Base-by-base conservation (phyloP, 2,888 invertebrate genomes). In the Endotricha flammealis region DNA sequence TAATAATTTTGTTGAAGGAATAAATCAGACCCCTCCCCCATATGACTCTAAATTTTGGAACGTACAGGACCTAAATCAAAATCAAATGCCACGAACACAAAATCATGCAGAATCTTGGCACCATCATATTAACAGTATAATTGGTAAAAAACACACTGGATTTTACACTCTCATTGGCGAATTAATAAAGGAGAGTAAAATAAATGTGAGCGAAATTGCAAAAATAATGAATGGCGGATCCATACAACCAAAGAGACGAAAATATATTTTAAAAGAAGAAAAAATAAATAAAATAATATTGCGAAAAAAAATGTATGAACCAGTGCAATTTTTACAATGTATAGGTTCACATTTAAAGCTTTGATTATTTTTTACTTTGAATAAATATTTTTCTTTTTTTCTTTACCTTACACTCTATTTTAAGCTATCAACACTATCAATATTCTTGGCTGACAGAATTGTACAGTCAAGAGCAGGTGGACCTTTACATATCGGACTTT, bases 41-140 rank as follows among this genome's bases (percentile, higher is more conserved):
- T 20, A 20, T 20, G 6, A 6, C 6, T n/a, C 20, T 4, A 7
- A 20, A 20, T 20, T 20, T 20, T 20, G 7, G 20, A 20, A n/a
- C n/a, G 6, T 6, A 6, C 20, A 20, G 6, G 7, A 20, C 3
- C n/a, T 20, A 20, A 20, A 20, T 20, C 6, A 6, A 8, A 20
- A 8, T 6, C 2, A 20, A 20, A 20, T 20, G 2, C 39, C 39
- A 22, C 12, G 39, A 34, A 41, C 36, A 7, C 31, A 29, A 27
- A 39, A 39, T 20, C 34, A 36, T 1, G 39, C 39, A 12, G 42
- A 39, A 29, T 22, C 39, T 4, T 42, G 43, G 43, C 43, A 39
- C 20, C 32, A 39, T 17, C 31, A 37, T 12, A 40, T 43, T 9
- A 39, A 39, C 20, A 12, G 22, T 20, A 14, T 43, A 11, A 37